Conservation (phyloP, 2,113 vertebrate species). For the Cyprinodon tularosa region DNA sequence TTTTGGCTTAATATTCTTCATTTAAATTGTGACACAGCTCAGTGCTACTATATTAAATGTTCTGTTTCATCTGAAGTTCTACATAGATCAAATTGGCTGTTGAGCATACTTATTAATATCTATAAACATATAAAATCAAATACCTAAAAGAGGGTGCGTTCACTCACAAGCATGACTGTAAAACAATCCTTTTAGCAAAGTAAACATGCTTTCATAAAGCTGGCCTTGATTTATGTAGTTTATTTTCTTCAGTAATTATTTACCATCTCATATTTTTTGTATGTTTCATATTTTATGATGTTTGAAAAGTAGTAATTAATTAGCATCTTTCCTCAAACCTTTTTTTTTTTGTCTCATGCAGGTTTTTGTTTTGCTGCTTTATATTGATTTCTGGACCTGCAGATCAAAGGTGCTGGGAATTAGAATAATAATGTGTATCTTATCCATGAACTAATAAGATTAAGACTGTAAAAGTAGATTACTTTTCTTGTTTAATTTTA, state of each 20-base stretch:
- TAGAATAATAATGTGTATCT: background rate
- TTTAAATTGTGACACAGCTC: too few species aligned
- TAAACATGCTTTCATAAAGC: background rate
- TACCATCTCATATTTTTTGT: background rate
- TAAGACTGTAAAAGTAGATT: background rate
- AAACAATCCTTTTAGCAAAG: too few species aligned
- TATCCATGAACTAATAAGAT: background rate
- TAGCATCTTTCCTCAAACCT: background rate
- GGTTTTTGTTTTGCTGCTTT: background rate
- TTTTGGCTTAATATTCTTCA: too few species aligned
- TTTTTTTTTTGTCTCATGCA: background rate
- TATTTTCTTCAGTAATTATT: background rate
- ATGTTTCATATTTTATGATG: background rate
- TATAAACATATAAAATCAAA: too few species aligned
- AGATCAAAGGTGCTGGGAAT: background rate
- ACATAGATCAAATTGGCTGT: too few species aligned
- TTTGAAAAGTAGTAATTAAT: background rate
- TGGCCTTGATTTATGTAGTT: background rate
- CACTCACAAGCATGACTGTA: too few species aligned
- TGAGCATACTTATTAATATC: too few species aligned
- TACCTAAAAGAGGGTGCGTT: too few species aligned
- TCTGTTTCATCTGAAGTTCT: background rate
- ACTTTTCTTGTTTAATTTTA: background rate
- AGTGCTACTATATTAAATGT: background rate
- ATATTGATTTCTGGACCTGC: background rate